phyloP scores from a whole-genome alignment of 1,140 invertebrate species.

The Zaprionus ornatus region DNA sequence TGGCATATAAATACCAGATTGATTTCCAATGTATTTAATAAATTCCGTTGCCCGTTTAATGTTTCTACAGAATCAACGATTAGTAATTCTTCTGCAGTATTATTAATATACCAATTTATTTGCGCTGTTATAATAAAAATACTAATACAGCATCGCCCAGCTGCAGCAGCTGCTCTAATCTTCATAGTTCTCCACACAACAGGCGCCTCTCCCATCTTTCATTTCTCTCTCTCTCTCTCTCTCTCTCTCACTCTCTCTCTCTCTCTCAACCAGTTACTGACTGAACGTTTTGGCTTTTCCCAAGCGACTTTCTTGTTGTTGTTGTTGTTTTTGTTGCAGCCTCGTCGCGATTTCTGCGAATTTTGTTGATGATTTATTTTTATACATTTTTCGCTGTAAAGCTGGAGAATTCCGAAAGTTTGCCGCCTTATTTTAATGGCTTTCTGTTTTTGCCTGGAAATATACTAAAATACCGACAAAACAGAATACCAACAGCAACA shows the following conservation, averaged over 20 bases:
- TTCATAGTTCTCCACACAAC: not conserved
- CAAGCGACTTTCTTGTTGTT: conserved; percentile 23
- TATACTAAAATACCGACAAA: not conserved
- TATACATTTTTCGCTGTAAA: conserved; percentile 42
- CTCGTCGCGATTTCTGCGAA: conserved; percentile 38
- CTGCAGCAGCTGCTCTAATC: conserved; percentile 6
- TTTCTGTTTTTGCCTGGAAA: conserved; percentile 30
- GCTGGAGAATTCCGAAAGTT: conserved; percentile 33
- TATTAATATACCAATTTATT: not conserved
- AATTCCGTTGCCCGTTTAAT: not conserved
- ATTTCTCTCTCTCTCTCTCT: not conserved
- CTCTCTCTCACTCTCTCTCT: conserved; percentile 2
- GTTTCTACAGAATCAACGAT: not conserved
- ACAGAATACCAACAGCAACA: conserved; percentile 4
- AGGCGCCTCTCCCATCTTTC: not conserved
- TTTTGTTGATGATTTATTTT: conserved; percentile 42
- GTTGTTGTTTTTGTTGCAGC: conserved; percentile 1
- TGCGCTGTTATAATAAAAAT: not conserved
- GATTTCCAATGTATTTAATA: not conserved
- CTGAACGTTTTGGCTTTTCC: conserved; percentile 28
- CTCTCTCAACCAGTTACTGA: conserved; percentile 17
- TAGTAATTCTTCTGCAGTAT: not conserved
- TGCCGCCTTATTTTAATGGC: conserved; percentile 30
- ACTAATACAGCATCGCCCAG: not conserved
- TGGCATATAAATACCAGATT: not conserved